Conservation (phyloP, 2,113 vertebrate genomes). For the Passer domesticus region DNA sequence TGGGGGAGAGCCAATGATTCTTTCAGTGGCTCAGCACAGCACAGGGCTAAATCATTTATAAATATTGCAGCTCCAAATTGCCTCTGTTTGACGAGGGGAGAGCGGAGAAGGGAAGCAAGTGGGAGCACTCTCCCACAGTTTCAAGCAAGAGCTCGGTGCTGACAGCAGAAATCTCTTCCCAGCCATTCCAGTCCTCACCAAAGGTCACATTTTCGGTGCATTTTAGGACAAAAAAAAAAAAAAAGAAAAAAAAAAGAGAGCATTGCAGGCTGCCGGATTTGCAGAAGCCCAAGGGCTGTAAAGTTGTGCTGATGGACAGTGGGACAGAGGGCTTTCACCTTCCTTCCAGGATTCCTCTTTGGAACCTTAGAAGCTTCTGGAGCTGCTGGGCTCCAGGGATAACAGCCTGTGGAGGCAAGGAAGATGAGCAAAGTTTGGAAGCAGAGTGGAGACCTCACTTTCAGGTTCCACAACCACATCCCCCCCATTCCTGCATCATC, state of each 20-base stretch:
- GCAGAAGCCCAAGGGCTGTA: background rate
- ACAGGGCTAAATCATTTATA: background rate
- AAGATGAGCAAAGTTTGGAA: background rate
- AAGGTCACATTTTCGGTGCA: background rate
- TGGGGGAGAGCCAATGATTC: background rate
- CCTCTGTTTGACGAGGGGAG: background rate
- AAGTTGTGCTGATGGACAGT: background rate
- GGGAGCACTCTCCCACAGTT: background rate
- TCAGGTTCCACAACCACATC: background rate
- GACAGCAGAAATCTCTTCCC: background rate
- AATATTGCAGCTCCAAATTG: background rate
- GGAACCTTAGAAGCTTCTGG: background rate
- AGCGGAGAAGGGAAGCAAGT: background rate
- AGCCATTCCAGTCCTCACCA: background rate
- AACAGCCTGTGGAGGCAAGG: background rate
- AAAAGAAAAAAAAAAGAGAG: background rate
- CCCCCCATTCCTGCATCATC: accelerated
- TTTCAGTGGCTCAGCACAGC: background rate
- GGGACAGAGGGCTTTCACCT: background rate
- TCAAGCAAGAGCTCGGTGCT: background rate
- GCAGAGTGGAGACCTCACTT: background rate
- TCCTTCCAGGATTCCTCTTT: background rate
- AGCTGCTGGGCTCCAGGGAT: background rate
- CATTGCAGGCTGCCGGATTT: background rate
- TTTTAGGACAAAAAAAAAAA: background rate